phyloP scores from a whole-genome alignment of 2,113 vertebrate species.

The Dolichotis patagonum region DNA sequence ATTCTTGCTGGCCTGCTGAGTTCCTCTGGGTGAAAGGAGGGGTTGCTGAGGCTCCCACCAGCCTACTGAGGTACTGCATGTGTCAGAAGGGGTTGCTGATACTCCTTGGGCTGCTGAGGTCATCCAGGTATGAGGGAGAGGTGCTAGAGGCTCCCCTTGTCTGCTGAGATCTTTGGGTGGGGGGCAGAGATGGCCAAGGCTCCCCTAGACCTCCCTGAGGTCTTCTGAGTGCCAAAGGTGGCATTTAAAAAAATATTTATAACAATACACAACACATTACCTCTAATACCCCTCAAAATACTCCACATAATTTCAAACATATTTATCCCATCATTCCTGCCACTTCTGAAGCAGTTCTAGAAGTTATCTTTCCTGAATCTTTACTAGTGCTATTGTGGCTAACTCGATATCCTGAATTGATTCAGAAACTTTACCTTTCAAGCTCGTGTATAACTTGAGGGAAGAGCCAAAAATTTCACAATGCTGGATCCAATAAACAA shows the following conservation, averaged over 20 bases:
- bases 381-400: neutral
- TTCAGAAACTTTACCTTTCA: neutral
- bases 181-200: too few relatives aligned
- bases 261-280: neutral
- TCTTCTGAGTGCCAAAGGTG: too few relatives aligned
- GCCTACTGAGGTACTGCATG: too few relatives aligned
- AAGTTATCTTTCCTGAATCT: neutral
- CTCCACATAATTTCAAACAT: neutral
- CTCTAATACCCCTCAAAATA: neutral
- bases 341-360: neutral
- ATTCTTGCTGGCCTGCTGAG: too few relatives aligned
- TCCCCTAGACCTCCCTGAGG: too few relatives aligned
- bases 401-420: neutral
- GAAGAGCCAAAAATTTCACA: neutral
- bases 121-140: too few relatives aligned
- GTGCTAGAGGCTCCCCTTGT: too few relatives aligned
- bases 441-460: neutral
- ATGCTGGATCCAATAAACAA: neutral
- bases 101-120: too few relatives aligned
- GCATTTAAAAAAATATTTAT: neutral
- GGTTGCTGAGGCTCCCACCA: too few relatives aligned
- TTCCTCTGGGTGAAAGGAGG: too few relatives aligned
- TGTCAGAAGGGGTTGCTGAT: too few relatives aligned
- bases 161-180: too few relatives aligned
- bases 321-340: neutral